phyloP scores from a whole-genome alignment of 2,113 vertebrate genomes.

The Eclectus roratus region DNA sequence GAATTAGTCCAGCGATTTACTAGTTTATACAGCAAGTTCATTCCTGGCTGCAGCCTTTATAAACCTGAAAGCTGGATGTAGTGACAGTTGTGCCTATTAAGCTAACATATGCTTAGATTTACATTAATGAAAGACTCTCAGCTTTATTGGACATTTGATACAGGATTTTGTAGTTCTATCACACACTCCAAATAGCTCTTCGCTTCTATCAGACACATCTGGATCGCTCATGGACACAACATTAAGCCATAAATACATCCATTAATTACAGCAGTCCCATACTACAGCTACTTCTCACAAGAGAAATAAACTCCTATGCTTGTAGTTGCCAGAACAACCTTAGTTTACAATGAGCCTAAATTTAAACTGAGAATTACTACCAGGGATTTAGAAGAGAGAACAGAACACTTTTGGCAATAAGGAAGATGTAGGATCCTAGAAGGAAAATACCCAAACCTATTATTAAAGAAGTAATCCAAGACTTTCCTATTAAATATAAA shows the following conservation, averaged over 20 bases:
- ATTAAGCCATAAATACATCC: constrained; percentile 13
- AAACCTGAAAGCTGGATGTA: neutral
- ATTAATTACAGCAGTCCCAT: constrained; percentile 36
- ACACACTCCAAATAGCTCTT: neutral
- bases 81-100: neutral
- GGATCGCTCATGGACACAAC: neutral
- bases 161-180: neutral
- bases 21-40: neutral
- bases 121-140: neutral
- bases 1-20: neutral
- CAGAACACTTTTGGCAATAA: neutral
- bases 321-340: constrained; percentile 17
- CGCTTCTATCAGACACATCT: neutral
- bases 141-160: neutral
- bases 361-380: constrained; percentile 51
- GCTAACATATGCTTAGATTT: neutral
- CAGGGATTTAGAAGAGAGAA: constrained; percentile 31
- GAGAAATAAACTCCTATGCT: constrained; percentile 6
- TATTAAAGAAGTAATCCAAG: constrained; percentile 2
- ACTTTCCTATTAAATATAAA: constrained; percentile 11
- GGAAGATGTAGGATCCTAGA: neutral
- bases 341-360: constrained; percentile 12
- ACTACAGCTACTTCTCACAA: constrained; percentile 25
- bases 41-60: neutral
- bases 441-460: constrained; percentile 8